Evolutionary conservation across 2,113 vertebrate species (phyloP).

Genomic region (Delphinapterus leucas): DNA sequence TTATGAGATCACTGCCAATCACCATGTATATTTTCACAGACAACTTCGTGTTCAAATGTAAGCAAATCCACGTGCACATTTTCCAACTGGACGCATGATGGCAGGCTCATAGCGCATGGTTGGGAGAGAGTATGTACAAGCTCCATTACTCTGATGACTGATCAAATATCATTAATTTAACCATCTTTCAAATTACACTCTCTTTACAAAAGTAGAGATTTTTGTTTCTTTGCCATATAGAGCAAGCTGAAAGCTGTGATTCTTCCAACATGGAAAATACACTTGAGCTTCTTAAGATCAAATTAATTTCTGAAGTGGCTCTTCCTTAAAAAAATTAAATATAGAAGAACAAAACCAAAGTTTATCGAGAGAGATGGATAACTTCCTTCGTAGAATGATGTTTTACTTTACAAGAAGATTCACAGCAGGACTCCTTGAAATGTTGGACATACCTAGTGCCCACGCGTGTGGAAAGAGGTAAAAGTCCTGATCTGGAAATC

Average conservation of each 20-base stretch:
- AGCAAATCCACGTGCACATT: fast-evolving
- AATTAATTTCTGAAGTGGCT: background rate
- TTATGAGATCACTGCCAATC: background rate
- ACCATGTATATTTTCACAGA: background rate
- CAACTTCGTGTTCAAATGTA: no score
- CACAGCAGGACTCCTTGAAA: background rate
- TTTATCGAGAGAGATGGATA: background rate
- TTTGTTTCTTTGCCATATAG: background rate
- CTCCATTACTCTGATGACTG: background rate
- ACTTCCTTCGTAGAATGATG: background rate
- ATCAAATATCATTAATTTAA: background rate
- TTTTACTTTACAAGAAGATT: background rate
- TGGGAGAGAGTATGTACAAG: fast-evolving
- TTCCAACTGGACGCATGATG: fast-evolving
- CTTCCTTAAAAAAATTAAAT: background rate
- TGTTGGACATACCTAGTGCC: fast-evolving
- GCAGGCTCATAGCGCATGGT: fast-evolving
- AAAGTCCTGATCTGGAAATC: background rate
- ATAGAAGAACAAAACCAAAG: background rate
- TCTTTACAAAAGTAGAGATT: background rate
- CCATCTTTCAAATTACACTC: background rate
- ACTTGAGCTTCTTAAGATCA: background rate
- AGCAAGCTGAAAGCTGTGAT: background rate
- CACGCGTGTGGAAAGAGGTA: background rate
- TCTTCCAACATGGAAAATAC: background rate